phyloP scores from a whole-genome alignment of 2,113 vertebrate species.

The Brachirus orientalis region DNA sequence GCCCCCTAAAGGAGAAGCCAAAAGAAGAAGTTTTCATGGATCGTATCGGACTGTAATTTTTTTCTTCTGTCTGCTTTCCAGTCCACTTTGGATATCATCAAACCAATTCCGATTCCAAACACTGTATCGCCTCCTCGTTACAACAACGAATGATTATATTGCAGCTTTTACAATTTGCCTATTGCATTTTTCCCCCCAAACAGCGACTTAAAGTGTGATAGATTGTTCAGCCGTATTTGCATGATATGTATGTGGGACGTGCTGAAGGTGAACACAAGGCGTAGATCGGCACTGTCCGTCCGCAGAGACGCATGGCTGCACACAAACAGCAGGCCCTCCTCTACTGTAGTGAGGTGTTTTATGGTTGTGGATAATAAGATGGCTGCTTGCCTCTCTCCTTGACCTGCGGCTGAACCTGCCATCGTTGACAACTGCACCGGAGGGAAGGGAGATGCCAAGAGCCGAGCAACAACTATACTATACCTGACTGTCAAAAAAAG shows the following conservation, averaged over 20 bases:
- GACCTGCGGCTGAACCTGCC: slow-evolving; percentile 69
- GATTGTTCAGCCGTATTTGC: not conserved
- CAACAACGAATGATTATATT: too few species aligned
- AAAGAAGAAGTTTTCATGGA: too few species aligned
- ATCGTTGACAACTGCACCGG: slow-evolving; percentile 43
- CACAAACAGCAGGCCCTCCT: slow-evolving; percentile 33
- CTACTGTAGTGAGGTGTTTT: slow-evolving; percentile 49
- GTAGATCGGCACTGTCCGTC: slow-evolving; percentile 30
- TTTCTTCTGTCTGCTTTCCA: too few species aligned
- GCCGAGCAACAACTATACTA: slow-evolving; percentile 25
- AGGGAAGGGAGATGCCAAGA: slow-evolving; percentile 44
- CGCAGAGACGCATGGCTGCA: slow-evolving; percentile 43
- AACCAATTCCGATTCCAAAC: too few species aligned
- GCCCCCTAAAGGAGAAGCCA: too few species aligned
- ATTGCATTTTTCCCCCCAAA: too few species aligned
- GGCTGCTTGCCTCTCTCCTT: slow-evolving; percentile 63
- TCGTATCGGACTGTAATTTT: too few species aligned
- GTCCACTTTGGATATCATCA: too few species aligned
- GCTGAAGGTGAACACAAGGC: slow-evolving; percentile 25
- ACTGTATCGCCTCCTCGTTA: too few species aligned
- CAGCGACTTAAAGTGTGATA: too few species aligned
- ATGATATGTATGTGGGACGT: not conserved
- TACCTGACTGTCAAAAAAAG: slow-evolving; percentile 53
- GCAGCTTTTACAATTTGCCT: too few species aligned
- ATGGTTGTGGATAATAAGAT: slow-evolving; percentile 65